Evolutionary conservation across 2,888 invertebrate genomes (phyloP).

Genomic region (Melieria omissa): DNA sequence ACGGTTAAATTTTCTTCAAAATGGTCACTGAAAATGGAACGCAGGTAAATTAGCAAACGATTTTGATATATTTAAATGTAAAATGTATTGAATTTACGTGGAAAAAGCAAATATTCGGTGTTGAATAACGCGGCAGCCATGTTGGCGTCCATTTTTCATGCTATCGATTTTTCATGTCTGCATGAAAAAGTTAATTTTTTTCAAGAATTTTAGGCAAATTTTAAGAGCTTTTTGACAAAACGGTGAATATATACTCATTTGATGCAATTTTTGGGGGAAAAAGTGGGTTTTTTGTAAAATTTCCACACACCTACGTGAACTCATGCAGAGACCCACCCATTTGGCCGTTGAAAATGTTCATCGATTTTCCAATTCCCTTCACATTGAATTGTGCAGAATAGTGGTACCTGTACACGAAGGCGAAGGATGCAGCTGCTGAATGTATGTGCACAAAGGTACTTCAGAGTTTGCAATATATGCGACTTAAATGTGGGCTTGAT

Average conservation of each 20-base stretch:
- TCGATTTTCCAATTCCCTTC: slow-evolving; percentile 52
- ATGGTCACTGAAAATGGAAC: slow-evolving; percentile 68
- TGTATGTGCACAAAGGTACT: neutral
- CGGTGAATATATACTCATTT: neutral
- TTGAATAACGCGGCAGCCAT: slow-evolving; percentile 54
- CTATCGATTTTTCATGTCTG: slow-evolving; percentile 63
- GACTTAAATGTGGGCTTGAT: too few relatives aligned
- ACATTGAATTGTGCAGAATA: neutral
- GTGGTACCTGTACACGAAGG: neutral
- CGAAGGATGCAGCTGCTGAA: neutral
- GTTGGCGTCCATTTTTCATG: slow-evolving; percentile 63
- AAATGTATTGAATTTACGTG: slow-evolving; percentile 2
- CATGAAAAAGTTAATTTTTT: slow-evolving; percentile 12
- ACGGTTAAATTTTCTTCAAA: slow-evolving; percentile 46
- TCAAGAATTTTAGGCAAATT: neutral
- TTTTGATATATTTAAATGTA: slow-evolving; percentile 21
- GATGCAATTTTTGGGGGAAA: neutral
- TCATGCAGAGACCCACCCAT: slow-evolving; percentile 44
- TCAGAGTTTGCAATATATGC: too few relatives aligned
- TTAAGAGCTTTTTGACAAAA: neutral
- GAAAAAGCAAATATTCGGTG: slow-evolving; percentile 33
- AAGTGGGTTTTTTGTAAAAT: slow-evolving; percentile 1
- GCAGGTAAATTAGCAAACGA: slow-evolving; percentile 58
- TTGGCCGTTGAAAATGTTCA: slow-evolving; percentile 42
- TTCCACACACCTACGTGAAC: slow-evolving; percentile 6